Evolutionary conservation across 2,113 vertebrate genomes (phyloP).

Genomic region (Cryptomyrus ogoouensis): DNA sequence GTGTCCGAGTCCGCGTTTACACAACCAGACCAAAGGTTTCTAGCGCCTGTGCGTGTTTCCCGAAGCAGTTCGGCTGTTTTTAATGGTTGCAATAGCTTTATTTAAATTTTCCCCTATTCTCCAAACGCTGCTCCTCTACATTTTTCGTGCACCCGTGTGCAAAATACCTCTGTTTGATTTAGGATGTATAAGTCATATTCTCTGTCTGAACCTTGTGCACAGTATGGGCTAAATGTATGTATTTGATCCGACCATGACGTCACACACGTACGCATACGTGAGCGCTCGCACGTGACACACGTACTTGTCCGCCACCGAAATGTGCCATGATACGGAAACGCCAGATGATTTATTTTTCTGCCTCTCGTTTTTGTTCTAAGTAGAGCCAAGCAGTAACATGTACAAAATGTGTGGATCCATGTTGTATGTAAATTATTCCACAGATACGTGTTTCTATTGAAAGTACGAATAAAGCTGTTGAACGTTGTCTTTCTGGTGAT

Average conservation of each 20-base stretch:
- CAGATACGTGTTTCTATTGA: slow-evolving; percentile 71
- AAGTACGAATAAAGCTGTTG: slow-evolving; percentile 67
- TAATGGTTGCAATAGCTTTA: slow-evolving; percentile 11
- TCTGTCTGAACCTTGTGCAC: background rate
- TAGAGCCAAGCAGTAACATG: slow-evolving; percentile 59
- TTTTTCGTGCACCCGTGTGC: slow-evolving; percentile 4
- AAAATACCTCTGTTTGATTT: slow-evolving; percentile 26
- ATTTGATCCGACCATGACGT: background rate
- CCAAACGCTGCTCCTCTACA: background rate
- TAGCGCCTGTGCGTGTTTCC: background rate
- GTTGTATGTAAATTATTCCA: slow-evolving; percentile 66
- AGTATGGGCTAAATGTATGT: slow-evolving; percentile 4
- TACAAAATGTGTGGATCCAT: slow-evolving; percentile 53
- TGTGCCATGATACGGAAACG: slow-evolving; percentile 39
- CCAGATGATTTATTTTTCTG: slow-evolving; percentile 42
- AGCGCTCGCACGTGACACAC: background rate
- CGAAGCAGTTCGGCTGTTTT: background rate
- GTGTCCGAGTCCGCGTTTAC: slow-evolving; percentile 3
- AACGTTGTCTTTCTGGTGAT: slow-evolving; percentile 32
- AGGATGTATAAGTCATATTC: background rate
- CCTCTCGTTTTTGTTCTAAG: slow-evolving; percentile 44
- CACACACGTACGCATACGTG: background rate
- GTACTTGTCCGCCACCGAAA: slow-evolving; percentile 16
- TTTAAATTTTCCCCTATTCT: background rate
- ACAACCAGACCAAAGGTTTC: slow-evolving; percentile 9